Evolutionary conservation across 2,888 invertebrate species (phyloP).

Genomic region (Mycogona germanica): DNA sequence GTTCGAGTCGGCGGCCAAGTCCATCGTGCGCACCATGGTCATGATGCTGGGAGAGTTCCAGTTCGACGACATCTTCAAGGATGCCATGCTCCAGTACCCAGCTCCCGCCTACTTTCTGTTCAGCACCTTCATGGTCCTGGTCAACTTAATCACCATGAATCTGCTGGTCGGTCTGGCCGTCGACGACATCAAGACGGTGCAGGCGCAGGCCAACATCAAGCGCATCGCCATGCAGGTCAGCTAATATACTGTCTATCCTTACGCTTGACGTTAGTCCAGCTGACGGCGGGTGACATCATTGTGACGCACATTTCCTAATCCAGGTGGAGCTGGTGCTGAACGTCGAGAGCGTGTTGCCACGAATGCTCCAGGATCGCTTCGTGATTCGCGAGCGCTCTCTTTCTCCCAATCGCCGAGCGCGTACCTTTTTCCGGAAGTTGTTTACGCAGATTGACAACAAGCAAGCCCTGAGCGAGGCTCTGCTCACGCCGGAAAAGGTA

Average conservation of each 20-base stretch:
- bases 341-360: constrained; percentile 36
- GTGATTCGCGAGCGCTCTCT: constrained; percentile 29
- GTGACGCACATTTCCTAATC: constrained; percentile 2
- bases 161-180: constrained; percentile 40
- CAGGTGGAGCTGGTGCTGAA: constrained; percentile 37
- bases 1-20: constrained; percentile 28
- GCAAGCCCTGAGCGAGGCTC: constrained; percentile 6
- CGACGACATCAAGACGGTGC: constrained; percentile 42
- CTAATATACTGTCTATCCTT: too few relatives aligned
- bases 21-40: constrained; percentile 32
- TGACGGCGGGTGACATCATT: constrained; percentile 3
- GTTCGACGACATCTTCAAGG: constrained; percentile 30
- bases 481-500: constrained; percentile 13
- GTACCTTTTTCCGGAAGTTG: constrained; percentile 14
- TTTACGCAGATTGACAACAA: constrained; percentile 6
- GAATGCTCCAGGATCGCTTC: constrained; percentile 31
- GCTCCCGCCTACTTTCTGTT: constrained; percentile 36
- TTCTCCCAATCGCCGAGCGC: constrained; percentile 30
- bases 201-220: constrained; percentile 39
- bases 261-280: too few relatives aligned
- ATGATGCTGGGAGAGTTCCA: constrained; percentile 37
- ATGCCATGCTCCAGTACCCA: constrained; percentile 26
- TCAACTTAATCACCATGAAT: constrained; percentile 36
- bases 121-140: constrained; percentile 30
- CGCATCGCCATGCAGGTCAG: constrained; percentile 35